A percentile compares a stretch with the other conserved stretches of the same genome.
Evolutionary conservation across 2,113 vertebrate genomes (phyloP).

Genomic region (Zapus hudsonius): DNA sequence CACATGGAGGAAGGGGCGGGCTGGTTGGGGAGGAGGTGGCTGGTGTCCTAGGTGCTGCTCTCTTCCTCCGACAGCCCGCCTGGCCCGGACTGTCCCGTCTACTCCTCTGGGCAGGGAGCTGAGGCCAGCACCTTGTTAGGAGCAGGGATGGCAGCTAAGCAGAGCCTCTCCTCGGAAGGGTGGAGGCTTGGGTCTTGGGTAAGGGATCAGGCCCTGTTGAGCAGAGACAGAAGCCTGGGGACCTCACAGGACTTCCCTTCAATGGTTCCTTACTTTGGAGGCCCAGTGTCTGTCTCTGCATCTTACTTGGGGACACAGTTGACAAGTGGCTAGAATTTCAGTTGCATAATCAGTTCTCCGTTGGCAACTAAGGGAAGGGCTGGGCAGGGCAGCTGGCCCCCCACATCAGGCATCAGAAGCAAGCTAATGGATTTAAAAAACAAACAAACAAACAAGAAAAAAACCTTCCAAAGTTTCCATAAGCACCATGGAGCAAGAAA

Average conservation of each 20-base stretch:
- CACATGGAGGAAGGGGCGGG: background rate
- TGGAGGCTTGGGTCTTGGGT: background rate
- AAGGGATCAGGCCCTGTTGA: too few species aligned
- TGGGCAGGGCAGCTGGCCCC: background rate
- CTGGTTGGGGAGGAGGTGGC: background rate
- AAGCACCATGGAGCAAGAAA: background rate
- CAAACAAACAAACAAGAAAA: too few species aligned
- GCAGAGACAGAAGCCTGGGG: background rate
- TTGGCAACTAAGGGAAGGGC: background rate
- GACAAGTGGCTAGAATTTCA: background rate
- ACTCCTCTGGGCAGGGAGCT: constrained; percentile 80
- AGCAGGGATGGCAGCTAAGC: constrained; percentile 76
- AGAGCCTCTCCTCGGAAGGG: background rate
- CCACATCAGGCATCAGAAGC: background rate
- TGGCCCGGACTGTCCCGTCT: constrained; percentile 86
- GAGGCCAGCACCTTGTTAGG: constrained; percentile 82
- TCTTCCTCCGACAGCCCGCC: too few species aligned
- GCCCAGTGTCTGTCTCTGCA: background rate
- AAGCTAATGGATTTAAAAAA: background rate
- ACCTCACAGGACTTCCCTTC: fast-evolving
- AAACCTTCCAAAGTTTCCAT: too few species aligned
- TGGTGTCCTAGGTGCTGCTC: too few species aligned
- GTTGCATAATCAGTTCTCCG: background rate
- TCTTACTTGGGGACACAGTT: background rate
- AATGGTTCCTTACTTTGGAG: background rate